phyloP scores from a whole-genome alignment of 2,888 invertebrate genomes.

The Phyto melanocephala region DNA sequence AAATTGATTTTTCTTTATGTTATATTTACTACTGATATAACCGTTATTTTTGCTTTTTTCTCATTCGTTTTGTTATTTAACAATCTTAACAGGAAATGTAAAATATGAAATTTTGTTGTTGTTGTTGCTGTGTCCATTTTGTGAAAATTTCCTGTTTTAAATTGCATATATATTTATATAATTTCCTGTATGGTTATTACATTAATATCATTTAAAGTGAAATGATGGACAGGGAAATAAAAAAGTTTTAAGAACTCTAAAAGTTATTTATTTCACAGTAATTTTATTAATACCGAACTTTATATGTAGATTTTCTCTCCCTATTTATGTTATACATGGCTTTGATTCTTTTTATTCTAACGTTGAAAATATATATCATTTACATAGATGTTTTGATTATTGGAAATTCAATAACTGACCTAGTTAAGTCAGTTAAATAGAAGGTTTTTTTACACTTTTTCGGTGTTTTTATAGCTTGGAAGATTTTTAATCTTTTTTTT shows the following conservation, averaged over 20 bases:
- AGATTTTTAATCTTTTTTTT: no score
- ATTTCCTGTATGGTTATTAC: slow-evolving; percentile 31
- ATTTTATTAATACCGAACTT: no score
- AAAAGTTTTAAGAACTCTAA: neutral
- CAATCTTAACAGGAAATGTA: slow-evolving; percentile 28
- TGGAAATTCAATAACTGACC: slow-evolving; percentile 76
- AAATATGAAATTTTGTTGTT: neutral
- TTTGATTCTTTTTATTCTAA: slow-evolving; percentile 39
- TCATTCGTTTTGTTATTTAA: neutral
- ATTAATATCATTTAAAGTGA: neutral
- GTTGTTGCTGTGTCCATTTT: neutral
- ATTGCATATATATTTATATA: slow-evolving; percentile 33
- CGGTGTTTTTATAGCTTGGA: no score
- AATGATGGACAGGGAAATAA: neutral
- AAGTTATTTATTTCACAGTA: neutral
- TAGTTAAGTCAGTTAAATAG: slow-evolving; percentile 69
- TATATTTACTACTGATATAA: slow-evolving; percentile 50
- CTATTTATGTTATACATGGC: slow-evolving; percentile 17
- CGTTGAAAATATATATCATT: slow-evolving; percentile 19
- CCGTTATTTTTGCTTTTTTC: neutral
- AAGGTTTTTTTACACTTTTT: neutral
- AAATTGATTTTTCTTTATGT: slow-evolving; percentile 60
- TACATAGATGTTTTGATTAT: slow-evolving; percentile 55
- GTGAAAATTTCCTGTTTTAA: slow-evolving; percentile 39
- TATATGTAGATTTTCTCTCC: no score